These are phyloP conservation scores for Metopia argyrocephala DNA, from an alignment of 2,888 invertebrate genomes.

Conservation along the genomic window DNA sequence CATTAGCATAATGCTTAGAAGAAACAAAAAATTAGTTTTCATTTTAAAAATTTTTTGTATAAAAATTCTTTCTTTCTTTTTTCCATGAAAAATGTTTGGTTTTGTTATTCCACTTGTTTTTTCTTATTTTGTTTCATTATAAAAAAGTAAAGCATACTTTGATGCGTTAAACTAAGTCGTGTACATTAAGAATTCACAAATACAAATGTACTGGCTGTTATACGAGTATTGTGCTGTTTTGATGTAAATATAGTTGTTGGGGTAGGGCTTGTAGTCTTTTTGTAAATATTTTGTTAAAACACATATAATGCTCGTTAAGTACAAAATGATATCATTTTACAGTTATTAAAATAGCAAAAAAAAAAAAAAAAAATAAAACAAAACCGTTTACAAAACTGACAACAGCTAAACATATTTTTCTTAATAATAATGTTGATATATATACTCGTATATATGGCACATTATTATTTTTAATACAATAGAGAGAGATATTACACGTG, in stretches of 20 bases:
- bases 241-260: not conserved
- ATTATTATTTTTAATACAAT: too few species aligned
- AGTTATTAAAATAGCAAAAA: not conserved
- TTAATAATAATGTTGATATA: not conserved
- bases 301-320: not conserved
- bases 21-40: not conserved
- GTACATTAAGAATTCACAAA: not conserved
- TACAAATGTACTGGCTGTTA: not conserved
- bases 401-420: conserved; percentile 4
- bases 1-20: too few species aligned
- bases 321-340: conserved; percentile 1
- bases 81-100: not conserved
- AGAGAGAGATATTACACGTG: too few species aligned
- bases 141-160: not conserved
- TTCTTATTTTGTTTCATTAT: not conserved
- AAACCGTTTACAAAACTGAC: too few species aligned
- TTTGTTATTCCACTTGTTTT: not conserved
- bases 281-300: too few species aligned
- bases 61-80: too few species aligned
- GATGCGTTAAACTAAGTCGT: not conserved
- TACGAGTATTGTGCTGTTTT: not conserved
- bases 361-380: too few species aligned
- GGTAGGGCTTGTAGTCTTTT: not conserved
- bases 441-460: too few species aligned
- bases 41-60: too few species aligned